Conservation (phyloP, 2,888 invertebrate genomes). For the Drosophila barbarae region DNA sequence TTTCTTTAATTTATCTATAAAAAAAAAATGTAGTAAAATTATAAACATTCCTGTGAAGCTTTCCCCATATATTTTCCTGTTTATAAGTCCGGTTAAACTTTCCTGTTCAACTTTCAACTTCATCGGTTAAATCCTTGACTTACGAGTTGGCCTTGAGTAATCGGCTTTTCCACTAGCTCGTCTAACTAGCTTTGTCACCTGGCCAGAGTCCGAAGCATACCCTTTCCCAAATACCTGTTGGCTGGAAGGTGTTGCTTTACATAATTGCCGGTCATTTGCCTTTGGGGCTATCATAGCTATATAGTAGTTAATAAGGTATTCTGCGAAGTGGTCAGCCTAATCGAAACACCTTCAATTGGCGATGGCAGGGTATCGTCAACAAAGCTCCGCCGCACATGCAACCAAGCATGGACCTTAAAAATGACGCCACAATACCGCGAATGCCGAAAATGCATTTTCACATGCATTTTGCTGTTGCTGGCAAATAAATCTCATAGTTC, state of each 20-base stretch:
- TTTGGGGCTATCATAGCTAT: background rate
- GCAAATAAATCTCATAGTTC: conserved; percentile 30
- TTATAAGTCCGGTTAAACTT: conserved; percentile 16
- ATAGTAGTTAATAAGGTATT: conserved; percentile 1
- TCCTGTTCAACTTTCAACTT: conserved; percentile 35
- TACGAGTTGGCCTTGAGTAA: conserved; percentile 21
- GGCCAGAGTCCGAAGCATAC: conserved; percentile 13
- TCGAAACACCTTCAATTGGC: background rate
- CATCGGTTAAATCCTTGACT: conserved; percentile 12
- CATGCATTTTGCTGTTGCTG: conserved; percentile 41
- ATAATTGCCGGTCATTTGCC: conserved; percentile 18
- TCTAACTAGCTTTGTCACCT: conserved; percentile 17
- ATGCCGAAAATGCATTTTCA: conserved; percentile 55
- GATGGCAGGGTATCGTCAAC: conserved; percentile 23
- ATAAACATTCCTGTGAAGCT: conserved; percentile 1
- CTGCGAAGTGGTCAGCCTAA: conserved; percentile 1
- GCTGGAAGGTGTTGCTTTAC: conserved; percentile 9
- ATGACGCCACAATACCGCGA: conserved; percentile 52
- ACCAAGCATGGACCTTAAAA: conserved; percentile 43
- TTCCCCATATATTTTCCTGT: conserved; percentile 3
- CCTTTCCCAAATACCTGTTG: conserved; percentile 17
- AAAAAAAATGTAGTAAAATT: background rate
- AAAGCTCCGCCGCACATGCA: conserved; percentile 36
- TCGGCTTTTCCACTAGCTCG: conserved; percentile 26
- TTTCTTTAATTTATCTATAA: background rate